These are phyloP conservation scores for Dysdera silvatica DNA, from an alignment of 1,140 invertebrate genomes.

Conservation along the genomic window DNA sequence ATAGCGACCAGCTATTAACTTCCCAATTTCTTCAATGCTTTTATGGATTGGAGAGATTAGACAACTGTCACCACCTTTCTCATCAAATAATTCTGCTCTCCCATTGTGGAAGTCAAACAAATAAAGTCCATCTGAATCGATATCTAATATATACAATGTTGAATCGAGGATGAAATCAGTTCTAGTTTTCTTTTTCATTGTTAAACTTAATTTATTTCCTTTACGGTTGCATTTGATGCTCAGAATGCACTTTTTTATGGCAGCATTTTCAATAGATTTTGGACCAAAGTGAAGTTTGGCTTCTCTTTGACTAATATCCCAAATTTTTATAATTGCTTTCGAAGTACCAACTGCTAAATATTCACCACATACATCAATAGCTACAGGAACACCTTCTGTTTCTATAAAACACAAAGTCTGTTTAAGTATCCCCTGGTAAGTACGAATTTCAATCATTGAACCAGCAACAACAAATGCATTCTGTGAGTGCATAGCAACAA, in stretches of 20 bases:
- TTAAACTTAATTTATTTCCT: conserved; percentile 76
- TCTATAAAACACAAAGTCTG: conserved; percentile 62
- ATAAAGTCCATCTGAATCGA: conserved; percentile 68
- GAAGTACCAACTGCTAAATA: conserved; percentile 78
- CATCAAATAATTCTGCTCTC: no score
- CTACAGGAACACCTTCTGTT: conserved; percentile 75
- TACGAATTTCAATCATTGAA: conserved; percentile 51
- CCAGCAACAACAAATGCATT: conserved; percentile 61
- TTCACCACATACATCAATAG: conserved; percentile 68
- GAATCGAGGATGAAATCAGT: conserved; percentile 66
- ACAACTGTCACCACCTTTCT: no score
- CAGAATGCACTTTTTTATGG: conserved; percentile 81
- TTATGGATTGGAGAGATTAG: no score
- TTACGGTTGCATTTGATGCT: conserved; percentile 72
- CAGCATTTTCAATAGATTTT: conserved; percentile 53
- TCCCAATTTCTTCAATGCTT: conserved; percentile 40
- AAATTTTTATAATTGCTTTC: conserved; percentile 78
- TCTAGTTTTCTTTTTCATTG: conserved; percentile 58
- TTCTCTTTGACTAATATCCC: conserved; percentile 68
- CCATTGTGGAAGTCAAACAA: conserved; percentile 59
- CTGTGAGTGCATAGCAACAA: conserved; percentile 59
- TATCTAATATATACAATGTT: conserved; percentile 82
- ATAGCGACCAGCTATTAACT: conserved; percentile 47
- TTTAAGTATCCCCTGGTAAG: conserved; percentile 64
- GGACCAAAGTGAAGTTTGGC: conserved; percentile 51